These are phyloP conservation scores for Acarapis woodi DNA, from an alignment of 1,140 invertebrate species.

Conservation along the genomic window DNA sequence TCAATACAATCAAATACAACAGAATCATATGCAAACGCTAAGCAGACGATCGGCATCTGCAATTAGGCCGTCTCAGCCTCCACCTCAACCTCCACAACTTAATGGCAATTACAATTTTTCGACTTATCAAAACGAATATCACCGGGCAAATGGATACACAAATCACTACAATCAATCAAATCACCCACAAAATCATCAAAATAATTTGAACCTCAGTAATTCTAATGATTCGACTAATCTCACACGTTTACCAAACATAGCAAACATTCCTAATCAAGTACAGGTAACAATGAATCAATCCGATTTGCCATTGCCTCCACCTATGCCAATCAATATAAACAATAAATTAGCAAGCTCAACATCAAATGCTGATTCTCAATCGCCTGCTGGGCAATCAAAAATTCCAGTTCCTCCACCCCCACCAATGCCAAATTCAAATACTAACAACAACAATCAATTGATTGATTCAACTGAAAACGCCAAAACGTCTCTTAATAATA, in stretches of 20 bases:
- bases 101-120: slow-evolving; percentile 13
- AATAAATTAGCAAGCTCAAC: neutral
- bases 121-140: slow-evolving; percentile 5
- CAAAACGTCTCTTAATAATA: neutral
- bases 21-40: slow-evolving; percentile 2
- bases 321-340: neutral
- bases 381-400: neutral
- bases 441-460: neutral
- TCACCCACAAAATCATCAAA: too few species aligned
- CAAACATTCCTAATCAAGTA: slow-evolving; percentile 6
- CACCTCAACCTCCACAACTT: slow-evolving; percentile 56
- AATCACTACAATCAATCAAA: slow-evolving; percentile 6
- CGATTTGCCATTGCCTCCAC: slow-evolving; percentile 1
- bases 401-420: slow-evolving; percentile 10
- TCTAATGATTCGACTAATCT: slow-evolving; percentile 14
- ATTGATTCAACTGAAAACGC: neutral
- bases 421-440: neutral
- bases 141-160: slow-evolving; percentile 8
- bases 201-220: slow-evolving; percentile 4
- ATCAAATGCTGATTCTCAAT: neutral
- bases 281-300: neutral
- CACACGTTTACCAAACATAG: slow-evolving; percentile 20
- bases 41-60: slow-evolving; percentile 19
- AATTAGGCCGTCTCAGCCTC: slow-evolving; percentile 42
- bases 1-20: too few species aligned